Base-by-base conservation (phyloP, 2,888 invertebrate species). In the Pseudolycoriella hygida region DNA sequence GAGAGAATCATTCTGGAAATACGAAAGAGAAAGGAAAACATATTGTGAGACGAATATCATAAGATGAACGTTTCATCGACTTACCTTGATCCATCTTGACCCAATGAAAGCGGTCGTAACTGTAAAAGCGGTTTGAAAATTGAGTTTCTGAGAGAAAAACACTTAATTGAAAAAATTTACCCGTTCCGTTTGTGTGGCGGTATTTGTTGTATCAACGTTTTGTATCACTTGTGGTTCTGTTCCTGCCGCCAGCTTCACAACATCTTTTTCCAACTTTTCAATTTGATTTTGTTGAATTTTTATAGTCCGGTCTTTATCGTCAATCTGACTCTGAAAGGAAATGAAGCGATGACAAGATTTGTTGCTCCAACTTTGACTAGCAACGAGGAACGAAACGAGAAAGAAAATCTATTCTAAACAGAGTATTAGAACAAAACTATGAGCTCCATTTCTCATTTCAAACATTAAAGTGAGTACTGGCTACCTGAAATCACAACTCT, bases 171-270 rank as follows among this genome's bases (percentile, higher is more conserved):
- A 11, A 19, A 6, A 19, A 53, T 64, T 60, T 68, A 87, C 86
- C 76, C 85, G 74, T 62, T 87, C 87, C 25, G 87, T 87, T 70
- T 87, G 87, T 56, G 87, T 87, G 57, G 87, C 82, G 53, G 80
- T 82, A 64, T 83, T 85, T 60, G 78, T 78, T 53, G 74, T 77
- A 59, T 77, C 75, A 57, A 59, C 61, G 50, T 55, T 54, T 47
- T 52, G 54, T 20, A 46, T 48, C 14, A 46, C 40, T 31, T 48
- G 44, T 62, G 49, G 65, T 60, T 53, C 69, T 64, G 58, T 70
- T 66, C 60, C 53, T 65, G 60, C 64, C 59, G 54, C 60, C 63
- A 17, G 58, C 52, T 54, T 62, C 40, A 50, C 56, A 52, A 48
- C 61, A 54, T 62, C 62, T 41, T 58, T 57, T 55, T 64, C 63